Conservation (phyloP, 2,888 invertebrate species). For the Leptogaster cylindrica region DNA sequence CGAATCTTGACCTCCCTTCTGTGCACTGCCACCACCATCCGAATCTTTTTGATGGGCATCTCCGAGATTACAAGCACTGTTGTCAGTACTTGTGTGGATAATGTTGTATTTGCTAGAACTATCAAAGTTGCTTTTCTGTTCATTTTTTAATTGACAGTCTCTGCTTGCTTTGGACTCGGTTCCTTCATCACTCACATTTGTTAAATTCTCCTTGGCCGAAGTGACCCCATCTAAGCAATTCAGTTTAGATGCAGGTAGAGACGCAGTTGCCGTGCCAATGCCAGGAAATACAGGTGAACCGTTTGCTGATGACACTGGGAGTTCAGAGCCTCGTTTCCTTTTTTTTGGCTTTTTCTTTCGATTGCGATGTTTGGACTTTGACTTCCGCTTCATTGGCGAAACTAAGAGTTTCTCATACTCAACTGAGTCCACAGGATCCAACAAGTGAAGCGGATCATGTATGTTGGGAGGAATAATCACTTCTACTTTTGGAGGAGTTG, state of each 20-base stretch:
- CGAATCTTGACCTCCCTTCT: constrained; percentile 23
- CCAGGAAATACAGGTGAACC: background rate
- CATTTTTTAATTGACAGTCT: background rate
- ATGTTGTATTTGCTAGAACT: constrained; percentile 56
- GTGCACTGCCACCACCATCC: background rate
- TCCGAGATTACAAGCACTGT: background rate
- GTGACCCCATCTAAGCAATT: background rate
- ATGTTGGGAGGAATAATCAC: constrained; percentile 93
- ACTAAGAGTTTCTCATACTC: constrained; percentile 82
- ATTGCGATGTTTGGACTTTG: constrained; percentile 67
- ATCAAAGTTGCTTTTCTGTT: constrained; percentile 51
- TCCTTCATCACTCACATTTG: constrained; percentile 5
- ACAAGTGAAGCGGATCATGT: constrained; percentile 87
- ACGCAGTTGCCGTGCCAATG: background rate
- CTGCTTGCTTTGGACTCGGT: background rate
- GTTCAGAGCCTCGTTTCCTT: constrained; percentile 52
- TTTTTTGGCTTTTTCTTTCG: constrained; percentile 69
- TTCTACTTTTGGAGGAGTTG: constrained; percentile 74
- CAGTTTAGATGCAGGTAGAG: background rate
- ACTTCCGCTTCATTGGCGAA: constrained; percentile 69
- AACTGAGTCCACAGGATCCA: constrained; percentile 78
- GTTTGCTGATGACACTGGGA: background rate
- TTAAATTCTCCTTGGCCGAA: background rate
- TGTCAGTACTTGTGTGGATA: no score
- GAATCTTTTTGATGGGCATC: constrained; percentile 8